Evolutionary conservation across 2,113 vertebrate species (phyloP).

Genomic region (Gnathonemus echidnorhynchus): DNA sequence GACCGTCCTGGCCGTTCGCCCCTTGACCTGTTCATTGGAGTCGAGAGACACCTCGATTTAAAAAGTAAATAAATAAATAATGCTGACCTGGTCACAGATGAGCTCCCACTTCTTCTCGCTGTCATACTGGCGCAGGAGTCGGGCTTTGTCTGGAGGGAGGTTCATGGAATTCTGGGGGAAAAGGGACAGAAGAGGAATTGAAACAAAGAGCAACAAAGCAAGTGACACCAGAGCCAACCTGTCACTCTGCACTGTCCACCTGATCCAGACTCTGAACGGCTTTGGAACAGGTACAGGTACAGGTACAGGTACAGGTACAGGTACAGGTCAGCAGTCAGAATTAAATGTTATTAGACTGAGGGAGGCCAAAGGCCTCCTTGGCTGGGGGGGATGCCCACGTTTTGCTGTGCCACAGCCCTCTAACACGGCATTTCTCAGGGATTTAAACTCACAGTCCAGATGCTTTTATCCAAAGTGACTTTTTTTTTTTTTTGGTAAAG

Average conservation of each 20-base stretch:
- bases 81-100: conserved; percentile 82
- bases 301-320: too few species aligned
- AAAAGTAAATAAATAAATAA: not conserved
- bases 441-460: not conserved
- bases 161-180: conserved; percentile 88
- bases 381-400: too few species aligned
- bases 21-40: not conserved
- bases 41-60: not conserved
- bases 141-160: conserved; percentile 88
- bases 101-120: conserved; percentile 85
- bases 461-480: not conserved
- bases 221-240: not conserved
- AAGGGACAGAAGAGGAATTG: not conserved
- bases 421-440: not conserved
- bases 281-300: not conserved
- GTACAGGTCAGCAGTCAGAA: not conserved
- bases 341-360: not conserved
- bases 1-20: not conserved
- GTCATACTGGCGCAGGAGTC: conserved; percentile 87
- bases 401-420: not conserved
- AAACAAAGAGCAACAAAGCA: not conserved
- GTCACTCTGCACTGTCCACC: not conserved
- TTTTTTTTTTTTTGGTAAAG: not conserved
- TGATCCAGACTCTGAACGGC: not conserved
- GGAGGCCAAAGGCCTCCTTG: not conserved